Evolutionary conservation across 2,888 invertebrate genomes (phyloP), one percentile per base, ranked within the genome.

Genomic region (Ferdinandea cuprea): DNA sequence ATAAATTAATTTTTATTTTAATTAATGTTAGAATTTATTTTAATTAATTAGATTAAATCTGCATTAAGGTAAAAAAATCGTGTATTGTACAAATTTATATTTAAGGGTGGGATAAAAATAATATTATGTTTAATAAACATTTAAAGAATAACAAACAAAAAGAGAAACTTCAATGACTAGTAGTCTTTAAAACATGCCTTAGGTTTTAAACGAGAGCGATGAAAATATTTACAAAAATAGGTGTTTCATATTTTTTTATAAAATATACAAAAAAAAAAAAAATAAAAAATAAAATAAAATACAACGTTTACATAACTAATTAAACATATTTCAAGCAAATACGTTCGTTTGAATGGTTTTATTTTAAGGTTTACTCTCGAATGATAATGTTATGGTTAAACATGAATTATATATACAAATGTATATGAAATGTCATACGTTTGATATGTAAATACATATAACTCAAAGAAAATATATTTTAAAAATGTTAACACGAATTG

Each of bases 131-230:
- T 52, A 42, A 46, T 28, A 32, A 66, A 3, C 28, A 13, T 42
- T 17, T 4, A 6, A 19, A 44, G 8, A 44, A 44, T 21, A 21
- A 44, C 11, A 5, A 58, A 8, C 25, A 48, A 25, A 35, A 44
- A 19, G 42, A 13, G 11, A n/a, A 61, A 9, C 21, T 40, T 61
- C 17, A 61, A 68, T 54, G 66, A 68, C 66, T 68, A 8, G 37
- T 76, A 68, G 74, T 76, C 66, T 46, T 19, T 61, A 59, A 52
- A 66, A 59, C 59, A 68, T 76, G 76, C 76, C 76, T 76, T 76
- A 76, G 52, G 58, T 52, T 76, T 46, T 46, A 68, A 76, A 68
- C 76, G 21, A 52, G 40, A 56, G 15, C 25, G 5, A 37, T 28
- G 15, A 35, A 11, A 21, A 42, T 74, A 74, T 74, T 58, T 66